Evolutionary conservation across 2,888 invertebrate genomes (phyloP).

Genomic region (Limenitis camilla): DNA sequence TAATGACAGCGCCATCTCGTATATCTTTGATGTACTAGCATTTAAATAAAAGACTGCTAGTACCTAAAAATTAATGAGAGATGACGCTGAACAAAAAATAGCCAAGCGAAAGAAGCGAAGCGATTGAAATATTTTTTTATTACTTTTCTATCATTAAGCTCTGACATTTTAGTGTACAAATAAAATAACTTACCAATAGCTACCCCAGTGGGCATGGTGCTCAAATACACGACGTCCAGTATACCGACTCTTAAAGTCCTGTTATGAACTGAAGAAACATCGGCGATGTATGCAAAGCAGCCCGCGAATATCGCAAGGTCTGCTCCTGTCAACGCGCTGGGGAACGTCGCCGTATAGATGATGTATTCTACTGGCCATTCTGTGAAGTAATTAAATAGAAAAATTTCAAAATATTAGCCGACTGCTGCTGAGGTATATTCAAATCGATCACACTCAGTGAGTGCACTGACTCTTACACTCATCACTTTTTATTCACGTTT

Average conservation of each 20-base stretch:
- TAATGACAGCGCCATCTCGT: too few species aligned
- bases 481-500: too few species aligned
- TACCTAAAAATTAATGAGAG: too few species aligned
- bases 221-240: conserved; percentile 86
- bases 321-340: conserved; percentile 84
- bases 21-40: too few species aligned
- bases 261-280: conserved; percentile 79
- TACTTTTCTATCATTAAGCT: not conserved
- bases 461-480: too few species aligned
- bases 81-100: too few species aligned
- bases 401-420: not conserved
- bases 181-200: conserved; percentile 75
- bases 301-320: conserved; percentile 87
- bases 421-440: too few species aligned
- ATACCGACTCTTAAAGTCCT: conserved; percentile 87
- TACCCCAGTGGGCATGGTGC: conserved; percentile 88
- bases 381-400: conserved; percentile 30
- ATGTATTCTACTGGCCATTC: conserved; percentile 84
- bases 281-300: conserved; percentile 86
- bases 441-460: too few species aligned
- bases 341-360: conserved; percentile 83
- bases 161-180: not conserved
- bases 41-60: too few species aligned
- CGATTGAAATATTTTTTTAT: not conserved
- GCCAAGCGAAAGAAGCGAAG: too few species aligned